Conservation (phyloP, 2,113 vertebrate species). For the Sceloporus undulatus region DNA sequence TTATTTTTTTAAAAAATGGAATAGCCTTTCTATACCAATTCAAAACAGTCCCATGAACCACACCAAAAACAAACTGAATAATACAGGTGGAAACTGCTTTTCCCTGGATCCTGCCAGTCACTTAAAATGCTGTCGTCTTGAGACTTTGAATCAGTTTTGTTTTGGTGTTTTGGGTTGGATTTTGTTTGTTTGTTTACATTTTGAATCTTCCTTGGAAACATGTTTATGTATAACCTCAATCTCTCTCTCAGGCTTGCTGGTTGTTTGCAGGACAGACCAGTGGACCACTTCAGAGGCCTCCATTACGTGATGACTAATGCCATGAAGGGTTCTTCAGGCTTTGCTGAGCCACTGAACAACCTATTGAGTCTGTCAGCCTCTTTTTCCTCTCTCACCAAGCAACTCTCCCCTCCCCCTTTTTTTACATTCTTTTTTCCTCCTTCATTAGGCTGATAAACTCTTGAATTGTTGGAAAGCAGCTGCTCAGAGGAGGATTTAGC, state of each 20-base stretch:
- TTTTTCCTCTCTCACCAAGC: slow-evolving; percentile 65
- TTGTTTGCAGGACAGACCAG: slow-evolving; percentile 72
- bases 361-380: slow-evolving; percentile 74
- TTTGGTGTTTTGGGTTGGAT: neutral
- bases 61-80: slow-evolving; percentile 13
- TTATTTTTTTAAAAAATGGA: no score
- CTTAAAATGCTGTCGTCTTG: slow-evolving; percentile 32
- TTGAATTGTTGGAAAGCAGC: slow-evolving; percentile 78
- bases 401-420: slow-evolving; percentile 49
- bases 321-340: slow-evolving; percentile 77
- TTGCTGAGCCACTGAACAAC: slow-evolving; percentile 65
- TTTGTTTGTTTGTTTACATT: slow-evolving; percentile 30
- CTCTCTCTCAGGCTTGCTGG: slow-evolving; percentile 52
- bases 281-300: slow-evolving; percentile 61
- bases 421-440: neutral
- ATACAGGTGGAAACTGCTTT: slow-evolving; percentile 34
- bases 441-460: slow-evolving; percentile 77
- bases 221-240: slow-evolving; percentile 65
- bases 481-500: slow-evolving; percentile 73
- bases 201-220: slow-evolving; percentile 77
- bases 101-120: slow-evolving; percentile 47
- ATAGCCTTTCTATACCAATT: no score
- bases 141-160: slow-evolving; percentile 46
- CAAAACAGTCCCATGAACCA: neutral
- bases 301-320: slow-evolving; percentile 62